Evolutionary conservation across 2,113 vertebrate genomes (phyloP), one percentile per base, ranked within the genome.

Genomic region (Sporophila hypoxantha): DNA sequence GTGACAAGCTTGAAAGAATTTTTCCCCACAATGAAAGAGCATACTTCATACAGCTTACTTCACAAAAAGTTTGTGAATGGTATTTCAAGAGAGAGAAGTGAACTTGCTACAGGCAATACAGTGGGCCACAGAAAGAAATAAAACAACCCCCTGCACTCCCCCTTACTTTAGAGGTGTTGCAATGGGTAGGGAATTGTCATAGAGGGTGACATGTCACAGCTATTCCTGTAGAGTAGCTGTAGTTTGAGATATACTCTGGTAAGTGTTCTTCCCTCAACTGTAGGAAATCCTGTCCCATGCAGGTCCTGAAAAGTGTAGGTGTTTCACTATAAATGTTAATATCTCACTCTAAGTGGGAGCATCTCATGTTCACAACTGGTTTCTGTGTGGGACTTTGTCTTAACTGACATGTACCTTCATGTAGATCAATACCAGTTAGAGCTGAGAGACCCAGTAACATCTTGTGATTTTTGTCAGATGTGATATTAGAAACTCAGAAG

Each of bases 381-480:
- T 85, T 70, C 10, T 89, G 44, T 6, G 1, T 61, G n/a, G 23
- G 53, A 46, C 59, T 60, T 56, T 41, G 34, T 61, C 79, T 85
- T 85, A 50, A 65, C 65, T 1, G 2, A 64, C 16, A 8, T 5
- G 12, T 30, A 60, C 32, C 59, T 82, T 47, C 39, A 8, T 5
- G 6, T 52, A 76, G 73, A 59, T 83, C 41, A 68, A 21, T 70
- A 57, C 23, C 70, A 37, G 50, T 57, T 21, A 46, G 53, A 75
- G 66, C 12, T 56, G 60, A 85, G 70, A 91, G 30, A 85, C 44
- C 17, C 6, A 14, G n/a, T 41, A 79, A 76, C 14, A 9, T 78
- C 78, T 62, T 56, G 55, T 61, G 64, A 66, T 90, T 92, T 89
- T 85, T 71, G 27, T 90, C 85, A 89, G 93, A 91, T 82, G 79